Conservation (phyloP, 2,113 vertebrate genomes). For the Mungos mungo region DNA sequence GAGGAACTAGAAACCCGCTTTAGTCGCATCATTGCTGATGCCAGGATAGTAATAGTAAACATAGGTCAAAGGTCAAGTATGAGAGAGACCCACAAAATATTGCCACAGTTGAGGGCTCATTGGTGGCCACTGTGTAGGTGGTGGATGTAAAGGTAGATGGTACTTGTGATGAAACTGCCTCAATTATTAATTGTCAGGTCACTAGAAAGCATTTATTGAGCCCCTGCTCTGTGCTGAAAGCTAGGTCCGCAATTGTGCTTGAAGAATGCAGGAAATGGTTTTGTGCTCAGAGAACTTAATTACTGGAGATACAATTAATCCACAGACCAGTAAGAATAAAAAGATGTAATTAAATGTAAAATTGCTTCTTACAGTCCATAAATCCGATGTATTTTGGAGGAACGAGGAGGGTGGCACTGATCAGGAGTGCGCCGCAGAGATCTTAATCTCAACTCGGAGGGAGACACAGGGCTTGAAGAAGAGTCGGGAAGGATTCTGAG, state of each 20-base stretch:
- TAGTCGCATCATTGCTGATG: not conserved
- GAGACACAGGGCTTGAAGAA: not conserved
- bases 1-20: not conserved
- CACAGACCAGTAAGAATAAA: not conserved
- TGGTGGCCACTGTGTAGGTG: not conserved
- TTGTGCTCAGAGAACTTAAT: not conserved
- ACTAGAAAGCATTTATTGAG: not conserved
- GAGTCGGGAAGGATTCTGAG: not conserved
- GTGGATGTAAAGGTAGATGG: not conserved
- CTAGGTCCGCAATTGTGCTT: not conserved
- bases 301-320: not conserved
- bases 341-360: conserved; percentile 2
- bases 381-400: not conserved
- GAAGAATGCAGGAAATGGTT: not conserved
- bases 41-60: not conserved
- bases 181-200: not conserved
- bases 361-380: not conserved
- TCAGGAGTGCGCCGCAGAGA: not conserved
- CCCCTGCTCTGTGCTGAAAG: not conserved
- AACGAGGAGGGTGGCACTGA: not conserved
- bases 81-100: not conserved
- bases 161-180: not conserved
- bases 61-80: not conserved
- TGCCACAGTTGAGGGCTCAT: not conserved
- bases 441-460: not conserved